Evolutionary conservation across 1,140 invertebrate genomes (phyloP), one percentile per base, ranked within the genome.

Genomic region (Megathymus violae): DNA sequence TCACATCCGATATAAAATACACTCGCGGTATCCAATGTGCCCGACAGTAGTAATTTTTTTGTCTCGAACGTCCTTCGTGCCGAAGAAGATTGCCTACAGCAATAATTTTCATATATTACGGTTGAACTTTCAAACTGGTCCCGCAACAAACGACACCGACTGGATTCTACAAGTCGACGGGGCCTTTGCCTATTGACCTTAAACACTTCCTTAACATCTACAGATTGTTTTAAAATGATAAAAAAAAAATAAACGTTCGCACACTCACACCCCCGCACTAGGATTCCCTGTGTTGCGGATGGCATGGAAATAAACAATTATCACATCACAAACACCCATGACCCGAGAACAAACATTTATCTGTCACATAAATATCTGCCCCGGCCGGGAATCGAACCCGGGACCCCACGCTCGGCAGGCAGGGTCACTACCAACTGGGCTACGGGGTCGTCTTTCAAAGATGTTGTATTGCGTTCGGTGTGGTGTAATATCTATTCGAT

Each of bases 71-170:
- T 58, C 52, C 52, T 43, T 64, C 44, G 19, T 51, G 17, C 16
- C 16, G n/a, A n/a, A 34, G 64, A 58, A 19, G 25, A 41, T 34
- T 43, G 54, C 54, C 54, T 22, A 11, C 54, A 60, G 34, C 54
- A 31, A 56, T 70, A 61, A 63, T 70, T 67, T 70, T 70, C 63
- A 51, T 51, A 67, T 56, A 68, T 63, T 63, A 63, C 59, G 41
- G 62, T 65, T 64, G 67, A 70, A 70, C 64, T 66, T 62, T 62
- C 56, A 54, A 69, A 66, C 63, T 64, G 67, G 67, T 70, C 56
- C 16, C 17, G 47, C 52, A 47, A n/a, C n/a, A n/a, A n/a, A n/a
- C n/a, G 31, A 47, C 58, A 59, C 52, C 60, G 65, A 38, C 62
- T 50, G 51, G 41, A 58, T 54, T 31, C 36, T 51, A 31, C 38